A percentile compares a stretch with the other conserved stretches of the same genome.
phyloP scores from a whole-genome alignment of 2,797 vertebrate genomes.

The Anguilla obscura region DNA sequence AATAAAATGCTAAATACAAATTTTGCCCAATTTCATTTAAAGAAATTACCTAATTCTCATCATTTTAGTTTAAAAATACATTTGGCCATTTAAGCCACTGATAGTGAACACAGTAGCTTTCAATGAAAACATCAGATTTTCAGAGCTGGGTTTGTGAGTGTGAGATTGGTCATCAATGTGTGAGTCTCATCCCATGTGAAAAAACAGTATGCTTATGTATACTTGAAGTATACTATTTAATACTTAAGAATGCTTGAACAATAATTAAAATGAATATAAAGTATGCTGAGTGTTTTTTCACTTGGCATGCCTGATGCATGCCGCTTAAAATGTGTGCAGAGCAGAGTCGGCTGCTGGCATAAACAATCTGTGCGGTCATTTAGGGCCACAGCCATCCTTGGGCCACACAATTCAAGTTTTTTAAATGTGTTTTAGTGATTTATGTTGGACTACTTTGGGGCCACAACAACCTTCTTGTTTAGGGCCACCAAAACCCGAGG shows the following conservation, averaged over 20 bases:
- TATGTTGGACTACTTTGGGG: background rate
- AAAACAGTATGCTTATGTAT: too few relatives aligned
- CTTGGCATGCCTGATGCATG: background rate
- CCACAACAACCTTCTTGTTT: background rate
- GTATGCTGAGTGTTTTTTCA: too few relatives aligned
- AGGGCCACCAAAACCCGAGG: background rate
- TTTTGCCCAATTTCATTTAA: background rate
- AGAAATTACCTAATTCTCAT: background rate
- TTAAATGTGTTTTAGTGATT: background rate
- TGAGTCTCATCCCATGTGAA: background rate
- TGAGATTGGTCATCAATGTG: background rate
- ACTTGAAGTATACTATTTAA: too few relatives aligned
- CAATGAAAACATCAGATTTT: background rate
- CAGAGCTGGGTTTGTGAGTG: background rate
- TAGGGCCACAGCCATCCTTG: background rate
- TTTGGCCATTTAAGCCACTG: background rate
- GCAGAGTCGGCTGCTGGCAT: background rate
- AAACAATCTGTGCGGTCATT: background rate
- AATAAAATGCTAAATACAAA: background rate
- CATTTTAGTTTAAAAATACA: background rate
- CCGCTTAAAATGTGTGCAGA: background rate
- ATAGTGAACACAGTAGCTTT: background rate
- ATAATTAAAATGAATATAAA: too few relatives aligned
- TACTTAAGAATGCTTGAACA: too few relatives aligned
- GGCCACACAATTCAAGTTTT: slow-evolving; percentile 1